phyloP scores from a whole-genome alignment of 2,113 vertebrate genomes.

The Atherinomorus stipes region DNA sequence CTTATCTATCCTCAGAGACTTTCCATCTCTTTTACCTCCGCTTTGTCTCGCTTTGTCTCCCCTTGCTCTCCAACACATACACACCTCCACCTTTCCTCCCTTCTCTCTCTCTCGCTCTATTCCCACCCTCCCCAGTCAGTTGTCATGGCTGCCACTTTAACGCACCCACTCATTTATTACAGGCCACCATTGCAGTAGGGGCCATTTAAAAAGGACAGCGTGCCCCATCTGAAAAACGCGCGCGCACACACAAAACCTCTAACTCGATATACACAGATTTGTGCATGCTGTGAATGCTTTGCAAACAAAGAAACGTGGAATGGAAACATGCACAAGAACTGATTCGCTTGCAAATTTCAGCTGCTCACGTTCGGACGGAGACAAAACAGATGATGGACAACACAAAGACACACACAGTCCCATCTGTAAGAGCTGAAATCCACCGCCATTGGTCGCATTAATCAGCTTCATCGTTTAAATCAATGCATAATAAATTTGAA shows the following conservation, averaged over 20 bases:
- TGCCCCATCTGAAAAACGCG: conserved; percentile 60
- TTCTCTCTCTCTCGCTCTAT: conserved; percentile 38
- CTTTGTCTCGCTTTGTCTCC: conserved; percentile 62
- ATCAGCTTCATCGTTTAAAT: too few relatives aligned
- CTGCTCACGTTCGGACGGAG: too few relatives aligned
- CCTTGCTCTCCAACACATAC: conserved; percentile 7
- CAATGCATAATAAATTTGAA: too few relatives aligned
- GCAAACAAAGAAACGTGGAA: neutral
- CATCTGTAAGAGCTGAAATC: too few relatives aligned
- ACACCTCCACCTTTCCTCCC: conserved; percentile 24
- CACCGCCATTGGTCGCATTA: too few relatives aligned
- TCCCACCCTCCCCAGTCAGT: conserved; percentile 71
- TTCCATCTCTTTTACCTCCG: conserved; percentile 63
- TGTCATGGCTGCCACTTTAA: conserved; percentile 83
- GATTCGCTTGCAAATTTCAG: too few relatives aligned
- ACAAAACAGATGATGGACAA: too few relatives aligned
- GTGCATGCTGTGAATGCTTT: neutral
- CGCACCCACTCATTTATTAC: conserved; percentile 87
- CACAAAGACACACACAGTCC: too few relatives aligned
- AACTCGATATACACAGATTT: neutral
- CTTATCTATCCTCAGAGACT: conserved; percentile 70
- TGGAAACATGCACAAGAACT: too few relatives aligned
- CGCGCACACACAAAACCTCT: conserved; percentile 32
- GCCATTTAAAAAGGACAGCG: conserved; percentile 76
- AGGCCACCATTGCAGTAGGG: conserved; percentile 80